These are phyloP conservation scores for Chymomyza fuscimana DNA, from an alignment of 2,888 invertebrate genomes.

Conservation along the genomic window DNA sequence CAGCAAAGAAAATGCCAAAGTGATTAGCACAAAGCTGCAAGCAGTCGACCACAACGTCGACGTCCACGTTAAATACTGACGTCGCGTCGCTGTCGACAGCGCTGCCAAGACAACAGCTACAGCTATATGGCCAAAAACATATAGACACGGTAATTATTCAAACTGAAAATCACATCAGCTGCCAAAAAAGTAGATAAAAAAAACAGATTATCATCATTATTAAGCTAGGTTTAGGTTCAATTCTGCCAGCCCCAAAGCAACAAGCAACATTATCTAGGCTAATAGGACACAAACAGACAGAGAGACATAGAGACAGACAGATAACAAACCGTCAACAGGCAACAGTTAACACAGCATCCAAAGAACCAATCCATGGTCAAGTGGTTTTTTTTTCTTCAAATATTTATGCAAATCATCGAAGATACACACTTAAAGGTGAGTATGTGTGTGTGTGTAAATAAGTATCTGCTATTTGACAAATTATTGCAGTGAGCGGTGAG, in stretches of 20 bases:
- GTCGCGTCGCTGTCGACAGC: slow-evolving; percentile 27
- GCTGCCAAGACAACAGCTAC: neutral
- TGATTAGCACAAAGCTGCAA: slow-evolving; percentile 37
- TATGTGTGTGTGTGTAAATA: neutral
- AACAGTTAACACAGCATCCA: slow-evolving; percentile 4
- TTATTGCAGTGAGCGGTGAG: slow-evolving; percentile 28
- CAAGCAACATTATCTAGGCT: slow-evolving; percentile 52
- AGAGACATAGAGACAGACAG: slow-evolving; percentile 20
- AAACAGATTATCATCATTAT: slow-evolving; percentile 53
- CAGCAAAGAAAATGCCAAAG: slow-evolving; percentile 34
- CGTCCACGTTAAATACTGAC: slow-evolving; percentile 45
- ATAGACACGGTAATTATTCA: slow-evolving; percentile 53
- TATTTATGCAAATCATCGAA: slow-evolving; percentile 59
- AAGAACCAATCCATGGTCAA: slow-evolving; percentile 14
- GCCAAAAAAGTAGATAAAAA: slow-evolving; percentile 46
- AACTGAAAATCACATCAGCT: slow-evolving; percentile 50
- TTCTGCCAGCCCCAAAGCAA: slow-evolving; percentile 1
- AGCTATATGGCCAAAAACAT: neutral
- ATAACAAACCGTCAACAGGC: neutral
- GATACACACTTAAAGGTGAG: neutral
- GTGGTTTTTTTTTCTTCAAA: slow-evolving; percentile 6
- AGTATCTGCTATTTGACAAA: slow-evolving; percentile 52
- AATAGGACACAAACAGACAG: slow-evolving; percentile 54
- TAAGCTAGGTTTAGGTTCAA: slow-evolving; percentile 1
- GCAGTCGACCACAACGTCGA: slow-evolving; percentile 16